Base-by-base conservation (phyloP, 2,113 vertebrate genomes). In the Oryzias javanicus region DNA sequence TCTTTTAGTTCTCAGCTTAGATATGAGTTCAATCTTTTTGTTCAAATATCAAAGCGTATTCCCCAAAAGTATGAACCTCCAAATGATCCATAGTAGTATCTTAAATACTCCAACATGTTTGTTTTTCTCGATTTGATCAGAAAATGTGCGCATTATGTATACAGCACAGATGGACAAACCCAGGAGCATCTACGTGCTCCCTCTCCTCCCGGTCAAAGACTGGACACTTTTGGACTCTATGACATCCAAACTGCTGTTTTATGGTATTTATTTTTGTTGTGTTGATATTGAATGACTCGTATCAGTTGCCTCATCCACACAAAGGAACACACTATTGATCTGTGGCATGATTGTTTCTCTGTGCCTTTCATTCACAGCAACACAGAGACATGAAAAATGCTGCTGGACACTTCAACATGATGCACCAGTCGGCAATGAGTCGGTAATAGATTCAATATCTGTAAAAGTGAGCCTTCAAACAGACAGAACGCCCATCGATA, bases 151-250 rank as follows among this genome's bases (percentile, higher is more conserved):
- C 20, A 20, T 24, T 14, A 24, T 25, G n/a, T 19, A 20, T 35
- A 50, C 44, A 56, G 67, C 58, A 74, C 64, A 75, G 71, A 76
- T 27, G 60, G 71, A 72, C 67, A 72, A 74, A 72, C 74, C 63
- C 64, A 3, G 58, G 12, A 18, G 1, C 41, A 4, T 20, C 49
- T 35, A 5, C 27, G 27, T 12, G 15, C 29, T 25, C 17, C 17
- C 24, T 60, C n/a, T 24, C 14, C 50, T 58, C 29, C 48, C 18
- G 29, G 42, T 42, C 27, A 25, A 44, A n/a, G 6, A 12, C 35
- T 51, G 53, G 18, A 57, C 27, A n/a, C 15, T 60, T 57, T 25
- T 61, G n/a, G 57, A 76, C 51, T 64, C 46, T 24, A 64, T 64
- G 55, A 63, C 54, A 24, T 55, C 61, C 27, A 51, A 57, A 29